Conservation (phyloP, 2,888 invertebrate species). For the Drosophila atripex region DNA sequence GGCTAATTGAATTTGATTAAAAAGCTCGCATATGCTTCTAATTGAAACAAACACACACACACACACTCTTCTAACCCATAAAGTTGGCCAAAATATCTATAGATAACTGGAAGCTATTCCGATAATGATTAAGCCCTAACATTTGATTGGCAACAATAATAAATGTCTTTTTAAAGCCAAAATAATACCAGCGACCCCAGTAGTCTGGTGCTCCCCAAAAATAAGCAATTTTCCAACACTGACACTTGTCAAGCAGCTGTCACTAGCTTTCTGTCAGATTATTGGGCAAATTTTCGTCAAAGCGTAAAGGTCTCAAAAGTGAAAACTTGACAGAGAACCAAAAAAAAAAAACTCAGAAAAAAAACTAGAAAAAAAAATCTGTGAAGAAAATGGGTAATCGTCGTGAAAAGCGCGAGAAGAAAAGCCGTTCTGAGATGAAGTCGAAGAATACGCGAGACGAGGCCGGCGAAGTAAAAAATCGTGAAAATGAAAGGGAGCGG, state of each 20-base stretch:
- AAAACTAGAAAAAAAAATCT: background rate
- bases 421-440: too few species aligned
- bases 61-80: too few species aligned
- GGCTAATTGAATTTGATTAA: conserved; percentile 74
- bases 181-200: too few species aligned
- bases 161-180: too few species aligned
- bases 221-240: background rate
- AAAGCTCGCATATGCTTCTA: conserved; percentile 58
- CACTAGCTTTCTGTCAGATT: background rate
- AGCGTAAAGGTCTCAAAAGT: conserved; percentile 3
- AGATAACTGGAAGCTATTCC: background rate
- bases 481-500: background rate
- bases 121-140: too few species aligned
- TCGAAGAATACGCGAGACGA: background rate
- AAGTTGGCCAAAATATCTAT: too few species aligned
- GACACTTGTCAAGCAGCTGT: background rate
- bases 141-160: too few species aligned
- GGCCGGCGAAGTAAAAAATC: background rate
- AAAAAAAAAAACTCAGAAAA: too few species aligned
- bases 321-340: too few species aligned
- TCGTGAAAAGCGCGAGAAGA: background rate
- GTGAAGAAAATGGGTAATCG: background rate
- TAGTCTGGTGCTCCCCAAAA: too few species aligned
- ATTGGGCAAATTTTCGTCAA: background rate
- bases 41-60: conserved; percentile 49